Base-by-base conservation (phyloP, 2,888 invertebrate species). In the Drosophila aldrichi region DNA sequence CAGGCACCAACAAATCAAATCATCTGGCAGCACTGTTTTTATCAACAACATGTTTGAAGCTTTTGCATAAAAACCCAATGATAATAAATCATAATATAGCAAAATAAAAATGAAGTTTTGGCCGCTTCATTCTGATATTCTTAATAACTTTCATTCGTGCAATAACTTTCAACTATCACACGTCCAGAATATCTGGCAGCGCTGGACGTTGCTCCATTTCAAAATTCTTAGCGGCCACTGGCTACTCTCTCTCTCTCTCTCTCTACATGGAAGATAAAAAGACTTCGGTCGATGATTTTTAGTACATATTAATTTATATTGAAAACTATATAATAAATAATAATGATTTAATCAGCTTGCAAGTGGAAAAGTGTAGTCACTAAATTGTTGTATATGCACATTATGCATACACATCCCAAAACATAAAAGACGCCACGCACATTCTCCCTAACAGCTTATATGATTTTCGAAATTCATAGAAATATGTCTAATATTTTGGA, bases 271-370 rank as follows among this genome's bases (percentile, higher is more conserved):
- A 7, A 20, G 14, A 12, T 32, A 9, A 46, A 46, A 3, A 29
- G 18, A 49, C 1, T 32, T 32, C 16, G 29, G 7, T 29, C 1
- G n/a, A 29, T 6, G 10, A 5, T 16, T 9, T 36, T 38, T 44
- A 59, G 68, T 63, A 56, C 54, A 57, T 62, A 41, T 54, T 44
- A 55, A 64, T 77, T 67, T 63, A 74, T 64, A 66, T 69, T 80
- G 60, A 68, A 76, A 87, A 84, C 85, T 87, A 87, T 78, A 82
- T 84, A 84, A 87, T 84, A 84, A 87, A 84, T 83, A 79, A 81
- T 74, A 82, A 71, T 81, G 74, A 72, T 81, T 82, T 77, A 46
- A 72, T 67, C 68, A 71, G 70, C 54, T 75, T 69, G 70, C 61
- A 63, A 65, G 55, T 82, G 64, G 71, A 70, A 84, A 77, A 66